Percentiles rank a stretch among this genome's conserved stretches.
Conservation (phyloP, 1,140 invertebrate genomes). For the Macrotrachela quadricornifera region DNA sequence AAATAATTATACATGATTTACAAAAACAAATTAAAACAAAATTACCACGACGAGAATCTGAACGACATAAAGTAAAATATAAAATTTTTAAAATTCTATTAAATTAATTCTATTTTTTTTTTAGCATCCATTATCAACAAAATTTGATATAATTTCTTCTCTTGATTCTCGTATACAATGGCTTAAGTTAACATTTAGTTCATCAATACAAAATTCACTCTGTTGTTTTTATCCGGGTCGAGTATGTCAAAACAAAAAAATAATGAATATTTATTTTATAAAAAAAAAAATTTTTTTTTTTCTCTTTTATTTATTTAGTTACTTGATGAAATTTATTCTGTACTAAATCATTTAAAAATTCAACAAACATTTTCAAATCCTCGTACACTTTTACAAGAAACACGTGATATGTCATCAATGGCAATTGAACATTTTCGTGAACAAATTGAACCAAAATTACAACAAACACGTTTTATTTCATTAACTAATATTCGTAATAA, state of each 20-base stretch:
- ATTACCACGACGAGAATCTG: slow-evolving; percentile 63
- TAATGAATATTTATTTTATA: too few relatives aligned
- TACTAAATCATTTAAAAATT: slow-evolving; percentile 45
- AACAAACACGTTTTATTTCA: slow-evolving; percentile 8
- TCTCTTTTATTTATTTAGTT: slow-evolving; percentile 38
- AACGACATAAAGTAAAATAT: slow-evolving; percentile 39
- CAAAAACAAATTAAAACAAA: slow-evolving; percentile 46
- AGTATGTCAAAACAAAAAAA: slow-evolving; percentile 33
- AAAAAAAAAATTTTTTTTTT: not conserved
- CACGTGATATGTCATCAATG: slow-evolving; percentile 77
- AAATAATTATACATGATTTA: slow-evolving; percentile 9
- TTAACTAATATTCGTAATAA: too few relatives aligned
- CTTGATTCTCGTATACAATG: slow-evolving; percentile 72
- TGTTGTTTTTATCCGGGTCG: slow-evolving; percentile 83
- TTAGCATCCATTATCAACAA: slow-evolving; percentile 50
- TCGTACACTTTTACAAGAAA: slow-evolving; percentile 62
- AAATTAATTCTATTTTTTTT: too few relatives aligned
- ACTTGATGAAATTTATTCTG: slow-evolving; percentile 59
- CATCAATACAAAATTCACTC: slow-evolving; percentile 53
- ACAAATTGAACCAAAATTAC: slow-evolving; percentile 44
- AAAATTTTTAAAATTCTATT: too few relatives aligned
- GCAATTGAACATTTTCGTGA: slow-evolving; percentile 89
- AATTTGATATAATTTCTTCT: slow-evolving; percentile 65
- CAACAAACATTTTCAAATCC: slow-evolving; percentile 46
- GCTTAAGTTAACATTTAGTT: slow-evolving; percentile 70